Base-by-base conservation (phyloP, 2,888 invertebrate species). In the Sphinx pinastri region DNA sequence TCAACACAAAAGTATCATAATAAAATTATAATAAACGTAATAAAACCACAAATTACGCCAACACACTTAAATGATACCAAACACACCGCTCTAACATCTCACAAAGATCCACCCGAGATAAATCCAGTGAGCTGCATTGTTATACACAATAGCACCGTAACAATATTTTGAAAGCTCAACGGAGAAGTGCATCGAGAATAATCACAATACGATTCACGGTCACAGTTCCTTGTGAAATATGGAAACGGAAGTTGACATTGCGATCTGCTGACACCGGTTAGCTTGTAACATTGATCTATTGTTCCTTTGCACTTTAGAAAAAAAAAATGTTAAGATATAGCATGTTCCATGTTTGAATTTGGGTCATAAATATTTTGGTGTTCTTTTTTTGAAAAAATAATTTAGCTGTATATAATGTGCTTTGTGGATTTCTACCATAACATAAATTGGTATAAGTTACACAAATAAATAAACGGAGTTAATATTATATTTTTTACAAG, bases 181-280 rank as follows among this genome's bases (percentile, higher is more conserved):
- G 84, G 84, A 86, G 83, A 83, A 84, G 75, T 78, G 75, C 79
- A 81, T 81, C 84, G 78, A 84, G 76, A 79, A 75, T 71, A 76
- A 78, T 76, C 74, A 71, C 80, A 83, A 84, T 85, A 83, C 79
- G 80, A 84, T 87, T 86, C 83, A 85, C 71, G 77, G 76, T 76
- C 77, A 70, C 74, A 73, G 74, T 77, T 78, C 79, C 77, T 81
- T 79, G 74, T 79, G 75, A 76, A 76, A 76, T 76, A 81, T 78
- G 75, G 78, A 83, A 87, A 84, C 88, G 89, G 89, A 90, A 89
- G 89, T 89, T 85, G 84, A 85, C 86, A 84, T 84, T 70, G 76
- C 75, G 81, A 81, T 85, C 83, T 79, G 79, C 82, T 80, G 83
- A 85, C 84, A 82, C 79, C 70, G 57, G 76, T 77, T 82, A 79